Base-by-base conservation (phyloP, 2,797 vertebrate genomes). In the Sebastes baramenuke region DNA sequence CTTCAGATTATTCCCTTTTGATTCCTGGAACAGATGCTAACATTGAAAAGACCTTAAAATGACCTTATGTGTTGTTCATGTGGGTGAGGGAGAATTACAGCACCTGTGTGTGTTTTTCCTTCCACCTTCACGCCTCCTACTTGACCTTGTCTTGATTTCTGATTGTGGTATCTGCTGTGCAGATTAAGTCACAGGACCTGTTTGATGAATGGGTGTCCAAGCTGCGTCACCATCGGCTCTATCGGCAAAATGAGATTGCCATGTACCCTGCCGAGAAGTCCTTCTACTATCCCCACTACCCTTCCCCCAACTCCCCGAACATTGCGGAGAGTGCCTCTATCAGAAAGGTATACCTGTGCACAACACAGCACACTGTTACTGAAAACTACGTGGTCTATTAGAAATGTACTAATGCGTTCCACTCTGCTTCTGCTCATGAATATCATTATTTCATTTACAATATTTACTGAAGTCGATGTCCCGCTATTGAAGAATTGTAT, bases 161-260 rank as follows among this genome's bases (percentile, higher is more conserved):
- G 80, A 81, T 80, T 76, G 54, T 59, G 20, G 14, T 73, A 67
- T 83, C 9, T 68, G 24, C 38, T 70, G 62, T 84, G n/a, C 75
- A 99, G 98, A 97, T 98, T 69, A 99, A 99, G 86, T 97, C 97
- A 79, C 97, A 97, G 87, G 98, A 99, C 79, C 87, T 97, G 81
- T 99, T 99, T 94, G 98, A 99, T 65, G 97, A 99, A 88, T 99
- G 99, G 98, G 98, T 99, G 32, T 95, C 96, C 67, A 99, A 97
- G 80, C 95, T 99, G 67, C 98, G 98, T 69, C 97, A 99, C 79
- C 99, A 99, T 89, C 95, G 99, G 42, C 94, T 99, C 88, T 99
- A 97, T 89, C 97, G 98, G 61, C 98, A 99, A 94, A 99, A 99
- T 32, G 98, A 99, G 94, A 99, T 99, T 34, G 96, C 97, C 80